Base-by-base conservation (phyloP, 2,113 vertebrate genomes). In the Vireo altiloquus region DNA sequence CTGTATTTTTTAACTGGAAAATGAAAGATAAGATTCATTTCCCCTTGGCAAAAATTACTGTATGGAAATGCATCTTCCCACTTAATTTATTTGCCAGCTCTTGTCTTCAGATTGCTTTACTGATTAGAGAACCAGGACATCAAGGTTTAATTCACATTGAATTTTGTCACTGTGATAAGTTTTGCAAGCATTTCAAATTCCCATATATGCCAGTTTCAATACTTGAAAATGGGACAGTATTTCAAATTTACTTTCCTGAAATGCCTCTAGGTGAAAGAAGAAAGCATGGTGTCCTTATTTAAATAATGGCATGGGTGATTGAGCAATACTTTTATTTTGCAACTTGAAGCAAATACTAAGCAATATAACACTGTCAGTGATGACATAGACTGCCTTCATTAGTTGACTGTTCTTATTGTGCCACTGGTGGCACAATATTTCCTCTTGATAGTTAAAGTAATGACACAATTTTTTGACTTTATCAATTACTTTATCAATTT, bases 1-100 rank as follows among this genome's bases (percentile, higher is more conserved):
- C 39, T 77, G 20, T 37, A 54, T 59, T 79, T 89, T 84, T 95
- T 69, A 87, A 91, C 61, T 91, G 59, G 74, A 90, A 96, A 91
- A 85, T 74, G 35, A 74, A 84, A 87, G 59, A 74, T 57, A 91
- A 94, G 47, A 80, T 47, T 75, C 11, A 57, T 91, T 92, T 89
- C 42, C 42, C 46, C 39, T 89, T 7, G 12, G 72, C 30, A 95
- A 94, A 93, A 81, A 75, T 59, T 16, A 46, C 72, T 82, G 9
- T 27, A 74, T 53, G 66, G 92, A 89, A 96, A 85, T 46, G 25
- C 10, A 56, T 74, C 76, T 91, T 82, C 56, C 31, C 60, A 70
- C 47, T 72, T 46, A 44, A 50, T 77, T 61, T 85, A 33, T 91
- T 85, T 92, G 42, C 35, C 54, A 61, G 35, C 30, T 74, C 75